Conservation (phyloP, 1,140 invertebrate genomes). For the Periplaneta americana region DNA sequence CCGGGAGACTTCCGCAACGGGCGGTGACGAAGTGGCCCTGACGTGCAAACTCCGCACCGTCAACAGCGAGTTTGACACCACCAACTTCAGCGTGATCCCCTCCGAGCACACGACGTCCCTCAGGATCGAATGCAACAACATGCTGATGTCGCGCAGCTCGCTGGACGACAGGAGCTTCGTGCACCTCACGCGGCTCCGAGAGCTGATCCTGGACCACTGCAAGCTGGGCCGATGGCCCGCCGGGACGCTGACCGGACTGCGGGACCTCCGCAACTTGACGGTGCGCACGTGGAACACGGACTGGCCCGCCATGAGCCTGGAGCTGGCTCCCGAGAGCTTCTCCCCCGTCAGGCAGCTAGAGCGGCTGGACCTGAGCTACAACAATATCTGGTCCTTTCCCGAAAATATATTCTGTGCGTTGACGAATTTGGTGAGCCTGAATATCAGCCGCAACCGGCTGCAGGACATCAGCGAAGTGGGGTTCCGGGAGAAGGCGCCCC, state of each 20-base stretch:
- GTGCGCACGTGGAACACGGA: conserved; percentile 72
- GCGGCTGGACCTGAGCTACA: conserved; percentile 77
- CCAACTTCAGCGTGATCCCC: conserved; percentile 81
- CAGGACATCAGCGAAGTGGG: conserved; percentile 78
- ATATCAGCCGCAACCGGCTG: conserved; percentile 77
- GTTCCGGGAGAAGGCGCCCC: conserved; percentile 48
- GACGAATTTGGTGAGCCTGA: conserved; percentile 66
- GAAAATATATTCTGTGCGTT: conserved; percentile 78
- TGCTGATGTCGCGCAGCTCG: conserved; percentile 63
- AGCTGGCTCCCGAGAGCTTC: conserved; percentile 69
- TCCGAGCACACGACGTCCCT: conserved; percentile 76
- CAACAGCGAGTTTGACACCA: conserved; percentile 77
- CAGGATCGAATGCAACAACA: conserved; percentile 69
- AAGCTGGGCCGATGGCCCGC: conserved; percentile 73
- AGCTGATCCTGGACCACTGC: conserved; percentile 77
- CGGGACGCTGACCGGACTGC: conserved; percentile 64
- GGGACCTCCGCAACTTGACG: conserved; percentile 72
- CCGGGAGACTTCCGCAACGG: conserved; percentile 25
- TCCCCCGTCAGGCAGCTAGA: conserved; percentile 63
- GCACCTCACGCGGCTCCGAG: conserved; percentile 68
- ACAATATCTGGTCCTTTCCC: conserved; percentile 84
- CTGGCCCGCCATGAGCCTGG: conserved; percentile 70
- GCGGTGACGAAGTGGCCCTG: conserved; percentile 61
- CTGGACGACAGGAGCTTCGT: conserved; percentile 72
- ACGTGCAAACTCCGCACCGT: conserved; percentile 72